phyloP scores from a whole-genome alignment of 2,888 invertebrate species.

The Latrodectus hesperus region DNA sequence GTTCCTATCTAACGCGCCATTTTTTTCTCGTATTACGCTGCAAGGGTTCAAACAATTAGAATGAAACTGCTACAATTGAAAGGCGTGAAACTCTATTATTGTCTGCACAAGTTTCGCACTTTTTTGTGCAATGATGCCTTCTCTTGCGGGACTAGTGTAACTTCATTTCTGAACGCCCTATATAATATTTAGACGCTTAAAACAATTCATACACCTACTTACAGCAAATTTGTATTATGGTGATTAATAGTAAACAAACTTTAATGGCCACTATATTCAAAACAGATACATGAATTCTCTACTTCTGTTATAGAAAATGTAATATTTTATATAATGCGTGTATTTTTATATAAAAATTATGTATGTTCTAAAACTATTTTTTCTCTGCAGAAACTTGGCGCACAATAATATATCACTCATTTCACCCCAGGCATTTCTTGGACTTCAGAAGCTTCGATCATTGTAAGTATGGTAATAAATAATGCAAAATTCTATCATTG shows the following conservation, averaged over 20 bases:
- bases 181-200: no score
- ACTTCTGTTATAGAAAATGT: not conserved
- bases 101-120: no score
- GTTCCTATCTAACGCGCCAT: no score
- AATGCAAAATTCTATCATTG: no score
- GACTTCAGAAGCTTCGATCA: slow-evolving; percentile 79
- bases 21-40: no score
- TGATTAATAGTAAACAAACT: not conserved
- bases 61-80: no score
- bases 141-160: no score
- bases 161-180: no score
- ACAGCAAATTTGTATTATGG: not conserved
- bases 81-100: no score
- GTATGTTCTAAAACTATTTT: not conserved
- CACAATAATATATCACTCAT: slow-evolving; percentile 84
- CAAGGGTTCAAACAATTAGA: no score
- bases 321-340: not conserved
- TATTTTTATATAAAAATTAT: not conserved
- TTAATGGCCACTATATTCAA: not conserved
- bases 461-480: slow-evolving; percentile 77
- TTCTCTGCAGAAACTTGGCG: slow-evolving; percentile 82
- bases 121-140: no score
- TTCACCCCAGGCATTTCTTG: slow-evolving; percentile 81
- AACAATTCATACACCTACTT: no score
- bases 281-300: not conserved